Percentiles rank a stretch among this genome's conserved stretches.
Conservation (phyloP, 1,140 invertebrate genomes). For the Drosophila truncata region DNA sequence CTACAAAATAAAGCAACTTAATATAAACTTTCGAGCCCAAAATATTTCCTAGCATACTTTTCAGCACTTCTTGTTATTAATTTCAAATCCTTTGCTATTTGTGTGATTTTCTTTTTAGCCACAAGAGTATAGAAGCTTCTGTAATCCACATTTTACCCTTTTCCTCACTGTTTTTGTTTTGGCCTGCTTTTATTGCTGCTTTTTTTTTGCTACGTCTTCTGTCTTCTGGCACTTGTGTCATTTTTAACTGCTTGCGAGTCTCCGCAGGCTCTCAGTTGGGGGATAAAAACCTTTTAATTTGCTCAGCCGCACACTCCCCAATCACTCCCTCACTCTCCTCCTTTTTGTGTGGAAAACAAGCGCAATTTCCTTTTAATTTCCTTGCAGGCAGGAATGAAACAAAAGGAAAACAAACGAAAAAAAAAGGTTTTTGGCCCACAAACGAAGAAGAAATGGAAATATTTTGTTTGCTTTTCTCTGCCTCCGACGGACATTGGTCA, state of each 20-base stretch:
- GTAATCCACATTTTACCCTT: background rate
- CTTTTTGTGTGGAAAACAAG: conserved; percentile 52
- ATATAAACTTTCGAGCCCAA: no score
- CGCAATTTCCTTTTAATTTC: conserved; percentile 81
- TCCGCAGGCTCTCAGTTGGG: conserved; percentile 57
- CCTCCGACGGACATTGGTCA: conserved; percentile 62
- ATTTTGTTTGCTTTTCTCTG: conserved; percentile 52
- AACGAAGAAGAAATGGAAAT: conserved; percentile 59
- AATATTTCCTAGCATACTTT: no score
- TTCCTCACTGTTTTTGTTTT: conserved; percentile 2
- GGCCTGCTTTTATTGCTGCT: conserved; percentile 16
- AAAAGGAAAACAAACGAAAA: conserved; percentile 19
- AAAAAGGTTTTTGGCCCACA: conserved; percentile 41
- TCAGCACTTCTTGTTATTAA: background rate
- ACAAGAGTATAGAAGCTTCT: background rate
- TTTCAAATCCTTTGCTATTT: no score
- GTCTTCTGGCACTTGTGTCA: conserved; percentile 64
- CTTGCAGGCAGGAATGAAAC: conserved; percentile 44
- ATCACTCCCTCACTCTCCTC: background rate
- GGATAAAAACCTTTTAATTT: conserved; percentile 63
- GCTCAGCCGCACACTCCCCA: conserved; percentile 36
- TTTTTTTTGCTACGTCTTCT: conserved; percentile 22
- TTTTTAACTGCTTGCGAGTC: conserved; percentile 72
- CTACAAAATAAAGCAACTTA: background rate
- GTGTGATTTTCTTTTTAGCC: background rate